Evolutionary conservation across 2,797 vertebrate species (phyloP).

Genomic region (Squalus acanthias): DNA sequence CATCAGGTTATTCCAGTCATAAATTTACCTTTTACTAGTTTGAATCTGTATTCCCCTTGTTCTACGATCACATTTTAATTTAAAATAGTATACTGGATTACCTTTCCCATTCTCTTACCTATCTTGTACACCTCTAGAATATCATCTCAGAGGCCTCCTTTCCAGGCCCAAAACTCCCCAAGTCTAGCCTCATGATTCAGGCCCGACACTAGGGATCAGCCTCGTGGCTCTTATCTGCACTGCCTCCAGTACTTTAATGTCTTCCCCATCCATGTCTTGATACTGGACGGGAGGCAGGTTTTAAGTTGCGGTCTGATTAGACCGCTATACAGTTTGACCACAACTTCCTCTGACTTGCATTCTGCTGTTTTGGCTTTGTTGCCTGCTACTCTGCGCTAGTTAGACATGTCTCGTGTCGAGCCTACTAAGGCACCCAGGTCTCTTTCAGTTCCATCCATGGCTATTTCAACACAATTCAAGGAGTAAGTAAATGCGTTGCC

Average conservation of each 20-base stretch:
- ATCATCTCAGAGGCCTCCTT: neutral
- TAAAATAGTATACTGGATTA: neutral
- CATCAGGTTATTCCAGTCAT: neutral
- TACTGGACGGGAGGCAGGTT: neutral
- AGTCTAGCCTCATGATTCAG: neutral
- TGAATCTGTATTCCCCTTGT: neutral
- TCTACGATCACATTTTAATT: neutral
- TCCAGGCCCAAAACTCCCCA: neutral
- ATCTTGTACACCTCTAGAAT: no score
- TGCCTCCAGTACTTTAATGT: neutral
- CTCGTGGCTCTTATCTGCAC: neutral
- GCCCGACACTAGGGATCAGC: neutral
- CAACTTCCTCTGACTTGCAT: neutral
- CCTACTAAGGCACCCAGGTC: neutral
- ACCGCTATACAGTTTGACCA: neutral
- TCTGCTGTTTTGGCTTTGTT: neutral
- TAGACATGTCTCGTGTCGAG: neutral
- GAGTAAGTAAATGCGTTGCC: neutral
- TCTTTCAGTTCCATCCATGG: neutral
- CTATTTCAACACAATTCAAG: neutral
- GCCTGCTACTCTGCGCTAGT: neutral
- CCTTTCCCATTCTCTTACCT: neutral
- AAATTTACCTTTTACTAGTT: neutral
- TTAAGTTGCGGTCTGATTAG: neutral
- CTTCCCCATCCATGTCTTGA: neutral